Base-by-base conservation (phyloP, 1,140 invertebrate genomes). In the Phortica variegata region DNA sequence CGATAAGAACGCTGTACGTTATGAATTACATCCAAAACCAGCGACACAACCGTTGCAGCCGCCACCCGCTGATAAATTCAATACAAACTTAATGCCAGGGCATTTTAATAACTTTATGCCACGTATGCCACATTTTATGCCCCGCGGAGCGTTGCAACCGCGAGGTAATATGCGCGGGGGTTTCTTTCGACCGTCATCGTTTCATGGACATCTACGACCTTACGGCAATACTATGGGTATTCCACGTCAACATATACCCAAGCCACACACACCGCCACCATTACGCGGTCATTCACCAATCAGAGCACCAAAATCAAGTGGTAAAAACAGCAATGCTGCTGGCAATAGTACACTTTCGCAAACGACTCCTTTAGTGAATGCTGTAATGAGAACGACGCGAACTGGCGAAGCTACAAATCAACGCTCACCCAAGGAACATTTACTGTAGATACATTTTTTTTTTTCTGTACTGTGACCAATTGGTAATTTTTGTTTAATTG, bases 21-120 rank as follows among this genome's bases (percentile, higher is more conserved):
- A 65, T 68, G 34, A 65, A 69, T 19, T 34, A 56, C 39, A 65
- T 65, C 1, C 56, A 65, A 15, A 60, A 65, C 45, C 60, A 66
- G n/a, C 68, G 68, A 15, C 50, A 63, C n/a, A 43, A 57, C 52
- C 1, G 63, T 68, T 20, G 65, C 54, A 16, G 63, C 61, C 3
- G 62, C 63, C 0, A 58, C 61, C 60, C 56, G 1, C 12, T 66
- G n/a, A 39, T 63, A 12, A 68, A 68, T 36, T 60, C 58, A 15
- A 68, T 62, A 60, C 47, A 57, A 19, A 43, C 57, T 1, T 41
- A 50, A 2, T 62, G 59, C 17, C 63, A 49, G 16, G 26, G 26
- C 26, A 66, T 5, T 68, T 51, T 18, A 63, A 60, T 43, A 59
- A 53, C 0, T 69, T 52, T 10, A 55, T 63, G 44, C 60, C 57